Base-by-base conservation (phyloP, 2,797 vertebrate species). In the Sphenopsis melanotis region DNA sequence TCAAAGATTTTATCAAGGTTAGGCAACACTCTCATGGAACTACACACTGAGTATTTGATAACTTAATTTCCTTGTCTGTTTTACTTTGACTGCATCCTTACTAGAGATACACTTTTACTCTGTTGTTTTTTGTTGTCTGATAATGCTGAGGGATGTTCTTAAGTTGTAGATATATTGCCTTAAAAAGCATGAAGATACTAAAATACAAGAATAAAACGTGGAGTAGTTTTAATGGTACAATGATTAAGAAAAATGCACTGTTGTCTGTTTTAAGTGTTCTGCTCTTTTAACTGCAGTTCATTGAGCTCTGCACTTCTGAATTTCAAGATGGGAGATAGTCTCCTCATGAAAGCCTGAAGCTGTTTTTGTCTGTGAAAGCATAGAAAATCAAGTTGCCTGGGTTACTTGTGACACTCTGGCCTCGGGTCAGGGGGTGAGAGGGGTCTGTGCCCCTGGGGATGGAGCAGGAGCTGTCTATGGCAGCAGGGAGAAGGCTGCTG, bases 1-100 rank as follows among this genome's bases (percentile, higher is more conserved):
- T 99, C 97, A 99, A 98, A 98, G 99, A 99, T 92, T 99, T 99
- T 97, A 99, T 99, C 97, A 99, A 99, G 99, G 99, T 99, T 93
- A 90, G 94, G 78, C 87, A 75, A 74, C 29, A 39, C 52, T 83
- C 1, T 34, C 42, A 10, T 47, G 39, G 36, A 77, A 21, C 50
- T 85, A 36, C 47, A 47, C 1, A 0, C 57, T 84, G 65, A 83
- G 30, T 79, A 61, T 88, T 75, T 83, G 41, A 68, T 91, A 36
- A 26, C 29, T 41, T 61, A 50, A 52, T 88, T 75, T 90, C 71
- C 27, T 60, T 90, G 55, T 52, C 26, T 77, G 4, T 46, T 91
- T 87, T 70, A 57, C 23, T 85, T 83, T 1, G 21, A 60, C 47
- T 56, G 22, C n/a, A 53, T 77, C 21, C 17, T 83, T 52, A 49